Conservation (phyloP, 2,113 vertebrate species). For the Tenebrosternarchus preto region DNA sequence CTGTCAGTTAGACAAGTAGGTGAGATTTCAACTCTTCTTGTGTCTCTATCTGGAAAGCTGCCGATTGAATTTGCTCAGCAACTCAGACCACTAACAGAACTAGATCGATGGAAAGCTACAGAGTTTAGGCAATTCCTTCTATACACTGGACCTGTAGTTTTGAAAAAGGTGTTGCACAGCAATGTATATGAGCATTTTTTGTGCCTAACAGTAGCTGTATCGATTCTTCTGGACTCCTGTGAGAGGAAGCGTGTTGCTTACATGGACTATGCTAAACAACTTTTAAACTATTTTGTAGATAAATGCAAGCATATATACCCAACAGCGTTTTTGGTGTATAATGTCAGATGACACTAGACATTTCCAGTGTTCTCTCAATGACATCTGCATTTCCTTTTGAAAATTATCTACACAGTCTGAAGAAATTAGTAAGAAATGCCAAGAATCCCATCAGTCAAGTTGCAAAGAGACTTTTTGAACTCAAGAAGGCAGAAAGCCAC, state of each 20-base stretch:
- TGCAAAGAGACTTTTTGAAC: neutral
- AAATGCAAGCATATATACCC: neutral
- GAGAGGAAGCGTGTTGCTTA: neutral
- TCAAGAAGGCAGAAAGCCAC: neutral
- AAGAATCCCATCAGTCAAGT: neutral
- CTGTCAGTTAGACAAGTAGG: neutral
- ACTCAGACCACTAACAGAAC: neutral
- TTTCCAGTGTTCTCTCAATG: constrained; percentile 16
- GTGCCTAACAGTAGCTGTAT: neutral
- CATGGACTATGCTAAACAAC: constrained; percentile 14
- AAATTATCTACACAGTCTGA: neutral
- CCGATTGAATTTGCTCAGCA: no score
- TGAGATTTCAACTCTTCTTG: constrained; percentile 2
- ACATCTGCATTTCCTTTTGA: constrained; percentile 26
- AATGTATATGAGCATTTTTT: constrained; percentile 12
- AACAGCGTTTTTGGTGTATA: neutral
- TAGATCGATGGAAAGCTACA: constrained; percentile 15
- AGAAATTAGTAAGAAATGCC: neutral
- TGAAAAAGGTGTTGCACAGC: neutral
- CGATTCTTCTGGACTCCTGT: constrained; percentile 2
- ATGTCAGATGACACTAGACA: constrained; percentile 27
- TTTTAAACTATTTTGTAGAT: constrained; percentile 3
- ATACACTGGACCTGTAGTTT: constrained; percentile 15
- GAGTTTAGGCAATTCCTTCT: constrained; percentile 20
- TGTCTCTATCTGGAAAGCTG: constrained; percentile 21